These are phyloP conservation scores for Tonatia bakeri DNA, from an alignment of 2,113 vertebrate genomes.

Conservation along the genomic window DNA sequence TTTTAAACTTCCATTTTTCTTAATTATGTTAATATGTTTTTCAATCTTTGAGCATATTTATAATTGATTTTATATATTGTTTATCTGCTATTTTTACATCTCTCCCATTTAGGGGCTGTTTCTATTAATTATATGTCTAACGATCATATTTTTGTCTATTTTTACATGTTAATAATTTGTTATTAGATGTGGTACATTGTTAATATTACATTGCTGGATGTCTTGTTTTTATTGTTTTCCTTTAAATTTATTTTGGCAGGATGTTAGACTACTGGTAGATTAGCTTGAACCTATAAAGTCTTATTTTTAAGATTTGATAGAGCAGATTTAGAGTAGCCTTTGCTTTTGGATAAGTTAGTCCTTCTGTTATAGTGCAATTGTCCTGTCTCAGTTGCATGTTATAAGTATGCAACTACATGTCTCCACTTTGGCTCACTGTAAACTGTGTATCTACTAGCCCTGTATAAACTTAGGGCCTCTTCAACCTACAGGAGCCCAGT, in stretches of 20 bases:
- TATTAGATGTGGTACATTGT: not conserved
- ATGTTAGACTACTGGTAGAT: not conserved
- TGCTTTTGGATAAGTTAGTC: no score
- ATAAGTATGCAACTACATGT: not conserved
- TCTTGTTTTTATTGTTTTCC: not conserved
- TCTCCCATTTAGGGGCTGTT: not conserved
- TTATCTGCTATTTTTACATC: not conserved
- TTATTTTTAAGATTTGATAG: not conserved
- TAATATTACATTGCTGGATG: not conserved
- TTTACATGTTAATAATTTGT: not conserved
- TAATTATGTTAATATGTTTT: not conserved
- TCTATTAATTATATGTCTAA: not conserved
- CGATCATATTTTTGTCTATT: not conserved
- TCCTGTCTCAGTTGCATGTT: not conserved
- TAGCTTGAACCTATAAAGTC: not conserved
- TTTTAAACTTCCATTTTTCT: not conserved
- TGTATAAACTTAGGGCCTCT: not conserved
- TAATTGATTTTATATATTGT: not conserved
- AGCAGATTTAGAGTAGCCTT: not conserved
- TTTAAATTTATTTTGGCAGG: not conserved
- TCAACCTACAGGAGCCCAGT: not conserved
- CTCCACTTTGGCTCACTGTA: not conserved
- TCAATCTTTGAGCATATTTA: not conserved
- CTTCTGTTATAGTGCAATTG: not conserved
- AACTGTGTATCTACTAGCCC: no score